These are phyloP conservation scores for Hetaerina americana DNA, from an alignment of 1,140 invertebrate genomes.

Conservation along the genomic window DNA sequence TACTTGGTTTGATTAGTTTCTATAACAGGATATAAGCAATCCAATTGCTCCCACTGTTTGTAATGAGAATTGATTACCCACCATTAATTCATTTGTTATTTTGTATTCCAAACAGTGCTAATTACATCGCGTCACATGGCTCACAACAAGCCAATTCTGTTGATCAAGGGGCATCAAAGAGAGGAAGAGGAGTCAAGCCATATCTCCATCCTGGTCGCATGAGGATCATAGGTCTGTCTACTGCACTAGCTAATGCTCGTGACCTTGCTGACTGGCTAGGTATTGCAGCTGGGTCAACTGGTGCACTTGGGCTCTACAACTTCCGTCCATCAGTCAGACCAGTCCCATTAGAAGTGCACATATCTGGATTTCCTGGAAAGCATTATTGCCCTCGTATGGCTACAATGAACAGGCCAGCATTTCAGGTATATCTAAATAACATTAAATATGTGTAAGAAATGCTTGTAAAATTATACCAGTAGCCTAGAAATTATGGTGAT, in stretches of 20 bases:
- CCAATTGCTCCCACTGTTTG: too few species aligned
- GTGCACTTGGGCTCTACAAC: constrained; percentile 81
- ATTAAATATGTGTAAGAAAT: too few species aligned
- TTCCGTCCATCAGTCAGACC: constrained; percentile 95
- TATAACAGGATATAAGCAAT: too few species aligned
- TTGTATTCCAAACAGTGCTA: too few species aligned
- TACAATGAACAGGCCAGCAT: constrained; percentile 98
- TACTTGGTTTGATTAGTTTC: too few species aligned
- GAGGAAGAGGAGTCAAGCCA: background rate
- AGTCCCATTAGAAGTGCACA: constrained; percentile 92
- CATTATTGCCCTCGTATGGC: constrained; percentile 99
- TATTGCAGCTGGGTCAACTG: constrained; percentile 49
- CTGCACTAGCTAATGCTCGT: constrained; percentile 89
- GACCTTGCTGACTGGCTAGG: constrained; percentile 95
- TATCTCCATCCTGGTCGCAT: background rate
- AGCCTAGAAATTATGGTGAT: too few species aligned
- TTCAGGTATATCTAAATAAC: too few species aligned
- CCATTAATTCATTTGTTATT: too few species aligned
- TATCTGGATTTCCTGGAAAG: constrained; percentile 84
- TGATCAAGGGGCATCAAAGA: too few species aligned
- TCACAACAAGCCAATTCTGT: too few species aligned
- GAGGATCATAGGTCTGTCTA: constrained; percentile 92
- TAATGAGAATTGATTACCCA: too few species aligned
- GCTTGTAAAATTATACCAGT: too few species aligned
- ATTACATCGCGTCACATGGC: background rate